Percentiles rank a stretch among this genome's conserved stretches.
phyloP scores from a whole-genome alignment of 2,888 invertebrate genomes.

The Lingula anatina region DNA sequence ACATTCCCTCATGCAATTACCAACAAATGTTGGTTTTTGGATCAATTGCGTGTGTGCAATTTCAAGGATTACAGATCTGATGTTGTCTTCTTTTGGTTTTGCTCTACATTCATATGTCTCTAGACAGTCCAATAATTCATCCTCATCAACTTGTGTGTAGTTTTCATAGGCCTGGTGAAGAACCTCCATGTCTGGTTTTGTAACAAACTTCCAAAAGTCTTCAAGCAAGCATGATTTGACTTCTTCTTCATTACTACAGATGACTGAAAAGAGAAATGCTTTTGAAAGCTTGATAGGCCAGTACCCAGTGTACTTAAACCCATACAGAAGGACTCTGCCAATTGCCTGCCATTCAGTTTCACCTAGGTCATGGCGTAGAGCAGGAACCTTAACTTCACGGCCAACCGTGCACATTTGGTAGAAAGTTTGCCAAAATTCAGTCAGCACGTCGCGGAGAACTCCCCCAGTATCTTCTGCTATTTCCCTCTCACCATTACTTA shows the following conservation, averaged over 20 bases:
- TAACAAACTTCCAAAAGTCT: conserved; percentile 7
- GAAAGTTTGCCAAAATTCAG: conserved; percentile 12
- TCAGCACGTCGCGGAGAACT: too few relatives aligned
- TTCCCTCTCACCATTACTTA: too few relatives aligned
- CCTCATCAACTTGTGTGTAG: conserved; percentile 7
- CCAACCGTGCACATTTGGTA: conserved; percentile 10
- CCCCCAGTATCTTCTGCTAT: too few relatives aligned
- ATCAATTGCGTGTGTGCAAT: too few relatives aligned
- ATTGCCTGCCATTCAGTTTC: conserved; percentile 13
- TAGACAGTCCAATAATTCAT: conserved; percentile 11
- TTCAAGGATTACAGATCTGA: conserved; percentile 7
- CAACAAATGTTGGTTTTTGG: too few relatives aligned
- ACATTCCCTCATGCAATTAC: too few relatives aligned
- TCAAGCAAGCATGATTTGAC: too few relatives aligned
- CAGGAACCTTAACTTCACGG: conserved; percentile 8
- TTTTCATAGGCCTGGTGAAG: conserved; percentile 7
- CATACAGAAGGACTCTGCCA: conserved; percentile 12
- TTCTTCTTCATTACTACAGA: too few relatives aligned
- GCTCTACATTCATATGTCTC: conserved; percentile 9
- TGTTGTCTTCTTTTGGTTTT: conserved; percentile 8
- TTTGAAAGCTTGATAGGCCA: too few relatives aligned
- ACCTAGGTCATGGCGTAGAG: conserved; percentile 13
- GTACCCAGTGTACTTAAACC: too few relatives aligned
- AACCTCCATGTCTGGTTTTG: conserved; percentile 6
- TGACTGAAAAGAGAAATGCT: too few relatives aligned